Percentiles rank a stretch among this genome's conserved stretches.
phyloP scores from a whole-genome alignment of 2,797 vertebrate genomes.

The Knipowitschia caucasica region DNA sequence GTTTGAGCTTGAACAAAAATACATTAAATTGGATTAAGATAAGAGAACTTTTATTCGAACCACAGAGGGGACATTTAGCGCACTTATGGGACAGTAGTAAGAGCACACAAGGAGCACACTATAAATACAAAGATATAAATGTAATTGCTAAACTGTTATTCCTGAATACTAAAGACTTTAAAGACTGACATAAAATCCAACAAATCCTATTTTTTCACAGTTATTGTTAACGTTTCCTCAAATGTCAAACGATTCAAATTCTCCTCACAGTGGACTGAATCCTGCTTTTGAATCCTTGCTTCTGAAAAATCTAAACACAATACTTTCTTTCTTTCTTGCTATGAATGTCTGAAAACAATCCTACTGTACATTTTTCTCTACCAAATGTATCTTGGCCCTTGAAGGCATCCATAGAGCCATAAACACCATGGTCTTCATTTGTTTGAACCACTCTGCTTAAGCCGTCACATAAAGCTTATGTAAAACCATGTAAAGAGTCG shows the following conservation, averaged over 20 bases:
- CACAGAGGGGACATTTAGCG: too few relatives aligned
- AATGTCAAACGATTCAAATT: too few relatives aligned
- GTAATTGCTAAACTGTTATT: too few relatives aligned
- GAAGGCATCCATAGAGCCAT: constrained; percentile 19
- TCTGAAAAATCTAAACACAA: neutral
- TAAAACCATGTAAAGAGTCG: constrained; percentile 17
- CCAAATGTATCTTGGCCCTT: constrained; percentile 5
- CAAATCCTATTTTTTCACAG: neutral
- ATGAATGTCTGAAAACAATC: neutral
- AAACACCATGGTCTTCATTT: constrained; percentile 38
- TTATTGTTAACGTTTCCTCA: neutral
- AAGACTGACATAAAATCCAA: too few relatives aligned
- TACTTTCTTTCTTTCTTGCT: neutral
- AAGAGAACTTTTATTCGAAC: too few relatives aligned
- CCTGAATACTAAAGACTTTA: too few relatives aligned
- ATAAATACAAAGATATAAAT: too few relatives aligned
- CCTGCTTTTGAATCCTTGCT: neutral
- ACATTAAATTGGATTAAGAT: too few relatives aligned
- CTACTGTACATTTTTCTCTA: neutral
- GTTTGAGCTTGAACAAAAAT: too few relatives aligned
- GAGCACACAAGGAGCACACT: too few relatives aligned
- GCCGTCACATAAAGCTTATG: neutral
- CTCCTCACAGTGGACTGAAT: neutral
- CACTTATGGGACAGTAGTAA: too few relatives aligned
- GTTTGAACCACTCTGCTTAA: constrained; percentile 12